phyloP scores from a whole-genome alignment of 2,888 invertebrate genomes.

The Hypena proboscidalis region DNA sequence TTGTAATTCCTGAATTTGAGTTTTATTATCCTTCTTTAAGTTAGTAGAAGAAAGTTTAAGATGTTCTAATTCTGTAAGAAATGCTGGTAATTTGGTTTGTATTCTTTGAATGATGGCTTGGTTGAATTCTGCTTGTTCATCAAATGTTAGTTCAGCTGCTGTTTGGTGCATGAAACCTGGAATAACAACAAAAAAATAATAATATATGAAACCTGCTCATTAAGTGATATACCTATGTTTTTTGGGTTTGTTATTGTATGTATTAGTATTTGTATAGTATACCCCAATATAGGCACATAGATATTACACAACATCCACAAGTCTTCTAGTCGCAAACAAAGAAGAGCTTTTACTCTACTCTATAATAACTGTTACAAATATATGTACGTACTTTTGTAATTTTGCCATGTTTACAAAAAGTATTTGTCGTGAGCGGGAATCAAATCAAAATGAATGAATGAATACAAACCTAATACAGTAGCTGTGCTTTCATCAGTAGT shows the following conservation, averaged over 20 bases:
- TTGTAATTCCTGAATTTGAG: slow-evolving; percentile 62
- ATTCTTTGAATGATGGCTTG: slow-evolving; percentile 70
- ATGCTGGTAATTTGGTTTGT: slow-evolving; percentile 63
- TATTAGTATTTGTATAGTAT: too few relatives aligned
- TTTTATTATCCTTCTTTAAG: slow-evolving; percentile 48
- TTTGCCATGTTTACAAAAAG: too few relatives aligned
- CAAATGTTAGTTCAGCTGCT: slow-evolving; percentile 67
- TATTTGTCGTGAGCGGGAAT: not conserved
- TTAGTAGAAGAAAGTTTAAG: slow-evolving; percentile 48
- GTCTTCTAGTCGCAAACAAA: too few relatives aligned
- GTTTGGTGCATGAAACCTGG: slow-evolving; percentile 72
- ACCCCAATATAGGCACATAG: too few relatives aligned
- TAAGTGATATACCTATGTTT: too few relatives aligned
- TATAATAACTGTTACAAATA: not conserved
- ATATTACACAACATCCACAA: too few relatives aligned
- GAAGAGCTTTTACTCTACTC: too few relatives aligned
- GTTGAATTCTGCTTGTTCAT: slow-evolving; percentile 76
- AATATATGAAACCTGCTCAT: too few relatives aligned
- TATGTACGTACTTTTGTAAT: not conserved
- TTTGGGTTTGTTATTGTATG: too few relatives aligned
- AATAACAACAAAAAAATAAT: slow-evolving; percentile 12
- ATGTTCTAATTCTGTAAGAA: slow-evolving; percentile 61
- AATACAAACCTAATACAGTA: slow-evolving; percentile 65
- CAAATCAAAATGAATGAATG: not conserved
- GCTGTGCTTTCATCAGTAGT: slow-evolving; percentile 74